Percentiles rank a stretch among this genome's conserved stretches.
phyloP scores from a whole-genome alignment of 2,888 invertebrate genomes.

The Cactoblastis cactorum region DNA sequence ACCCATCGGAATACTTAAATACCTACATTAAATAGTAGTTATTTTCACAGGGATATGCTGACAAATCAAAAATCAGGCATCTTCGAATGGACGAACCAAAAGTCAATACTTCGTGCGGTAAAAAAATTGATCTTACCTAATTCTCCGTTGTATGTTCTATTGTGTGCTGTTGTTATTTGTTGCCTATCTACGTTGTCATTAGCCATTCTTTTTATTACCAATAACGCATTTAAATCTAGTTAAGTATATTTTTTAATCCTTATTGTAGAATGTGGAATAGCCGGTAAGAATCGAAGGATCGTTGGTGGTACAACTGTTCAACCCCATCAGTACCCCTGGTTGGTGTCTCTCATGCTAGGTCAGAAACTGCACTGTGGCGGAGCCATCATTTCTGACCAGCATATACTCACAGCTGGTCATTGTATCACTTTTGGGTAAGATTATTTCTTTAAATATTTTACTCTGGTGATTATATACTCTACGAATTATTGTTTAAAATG shows the following conservation, averaged over 20 bases:
- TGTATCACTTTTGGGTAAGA: constrained; percentile 76
- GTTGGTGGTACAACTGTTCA: constrained; percentile 73
- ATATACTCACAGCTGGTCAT: constrained; percentile 79
- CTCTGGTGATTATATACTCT: too few relatives aligned
- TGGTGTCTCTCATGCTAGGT: constrained; percentile 70
- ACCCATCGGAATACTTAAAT: not conserved
- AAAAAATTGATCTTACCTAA: constrained; percentile 21
- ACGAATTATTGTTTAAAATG: too few relatives aligned
- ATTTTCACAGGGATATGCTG: constrained; percentile 32
- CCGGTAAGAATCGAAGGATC: constrained; percentile 68
- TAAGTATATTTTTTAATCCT: too few relatives aligned
- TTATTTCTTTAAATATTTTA: not conserved
- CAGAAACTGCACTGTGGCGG: constrained; percentile 76
- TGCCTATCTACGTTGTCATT: too few relatives aligned
- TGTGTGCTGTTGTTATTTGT: too few relatives aligned
- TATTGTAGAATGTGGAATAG: constrained; percentile 58
- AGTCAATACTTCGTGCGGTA: constrained; percentile 50
- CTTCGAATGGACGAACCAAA: constrained; percentile 20
- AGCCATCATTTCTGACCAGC: constrained; percentile 76
- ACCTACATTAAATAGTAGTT: constrained; percentile 13
- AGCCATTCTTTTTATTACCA: too few relatives aligned
- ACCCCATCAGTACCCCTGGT: constrained; percentile 78
- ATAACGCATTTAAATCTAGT: too few relatives aligned
- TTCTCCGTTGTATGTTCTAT: too few relatives aligned
- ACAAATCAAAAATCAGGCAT: not conserved